Evolutionary conservation across 2,113 vertebrate species (phyloP).

Genomic region (Podocnemis expansa): DNA sequence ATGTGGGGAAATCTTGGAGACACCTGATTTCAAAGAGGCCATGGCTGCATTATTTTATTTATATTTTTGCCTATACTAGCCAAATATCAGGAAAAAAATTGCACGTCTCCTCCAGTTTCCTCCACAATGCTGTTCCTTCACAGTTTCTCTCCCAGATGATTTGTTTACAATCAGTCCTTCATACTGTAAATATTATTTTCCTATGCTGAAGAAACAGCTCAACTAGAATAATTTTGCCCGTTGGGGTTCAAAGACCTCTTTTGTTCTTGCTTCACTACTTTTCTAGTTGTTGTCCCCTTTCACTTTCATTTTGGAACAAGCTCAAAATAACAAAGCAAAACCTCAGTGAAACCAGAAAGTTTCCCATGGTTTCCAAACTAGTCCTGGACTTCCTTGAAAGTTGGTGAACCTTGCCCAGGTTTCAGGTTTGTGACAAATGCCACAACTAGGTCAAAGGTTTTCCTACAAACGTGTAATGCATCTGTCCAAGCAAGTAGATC

Average conservation of each 20-base stretch:
- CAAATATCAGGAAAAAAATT: neutral
- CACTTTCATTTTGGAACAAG: neutral
- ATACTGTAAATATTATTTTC: too few species aligned
- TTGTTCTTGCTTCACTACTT: neutral
- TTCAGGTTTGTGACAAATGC: neutral
- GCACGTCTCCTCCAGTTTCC: neutral
- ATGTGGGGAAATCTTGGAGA: neutral
- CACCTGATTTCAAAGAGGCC: neutral
- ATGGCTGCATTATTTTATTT: neutral
- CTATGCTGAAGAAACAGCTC: neutral
- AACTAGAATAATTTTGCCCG: neutral
- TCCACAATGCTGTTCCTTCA: neutral
- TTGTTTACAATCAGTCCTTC: neutral
- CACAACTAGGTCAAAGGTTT: neutral
- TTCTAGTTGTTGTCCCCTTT: neutral
- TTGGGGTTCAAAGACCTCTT: neutral
- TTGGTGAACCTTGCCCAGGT: conserved; percentile 33
- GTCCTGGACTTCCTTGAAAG: neutral
- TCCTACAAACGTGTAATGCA: neutral
- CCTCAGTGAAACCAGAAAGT: neutral
- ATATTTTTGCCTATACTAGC: neutral
- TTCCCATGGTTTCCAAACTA: neutral
- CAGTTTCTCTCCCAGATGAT: neutral
- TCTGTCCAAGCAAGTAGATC: neutral
- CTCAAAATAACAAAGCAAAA: neutral